Evolutionary conservation across 2,888 invertebrate species (phyloP), one percentile per base, ranked within the genome.

Genomic region (Biston stratarius): DNA sequence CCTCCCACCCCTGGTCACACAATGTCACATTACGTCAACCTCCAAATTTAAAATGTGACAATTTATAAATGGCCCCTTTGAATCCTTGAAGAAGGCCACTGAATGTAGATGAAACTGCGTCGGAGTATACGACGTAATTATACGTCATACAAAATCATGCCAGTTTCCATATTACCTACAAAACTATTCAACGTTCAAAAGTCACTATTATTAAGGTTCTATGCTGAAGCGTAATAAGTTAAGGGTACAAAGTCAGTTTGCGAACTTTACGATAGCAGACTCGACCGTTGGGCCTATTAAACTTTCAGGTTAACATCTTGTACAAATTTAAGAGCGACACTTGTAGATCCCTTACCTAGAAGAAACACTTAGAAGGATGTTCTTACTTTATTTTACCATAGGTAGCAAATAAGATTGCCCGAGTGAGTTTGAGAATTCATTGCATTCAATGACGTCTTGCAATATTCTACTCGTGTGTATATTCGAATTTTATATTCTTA

Each of bases 301-400:
- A 67, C 51, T 67, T 62, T 61, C 67, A 62, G 61, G 62, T 62
- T 67, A 62, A 58, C 67, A 47, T 59, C 58, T 62, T 62, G 61
- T 62, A 52, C 53, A 52, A 62, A 48, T 62, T 67, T 52, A 52
- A 61, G 61, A 42, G 57, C 40, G 42, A 57, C 56, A 61, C 45
- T 11, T 34, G 15, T 53, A 38, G 52, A 42, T 12, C 51, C 52
- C 40, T 51, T 44, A 45, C 33, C 33, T 33, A 45, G 51, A 49
- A 8, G 34, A 24, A 9, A 51, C 14, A 38, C 52, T 36, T 62
- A 56, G 42, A 24, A 48, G 55, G 14, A 10, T 15, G 9, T 38
- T 3, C 38, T 53, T 38, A 38, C 15, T 53, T 9, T 8, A 8
- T 6, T 7, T 6, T 14, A 8, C 8, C 6, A 45, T 6, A 6